phyloP scores from a whole-genome alignment of 2,888 invertebrate genomes.

The Aphidius colemani region DNA sequence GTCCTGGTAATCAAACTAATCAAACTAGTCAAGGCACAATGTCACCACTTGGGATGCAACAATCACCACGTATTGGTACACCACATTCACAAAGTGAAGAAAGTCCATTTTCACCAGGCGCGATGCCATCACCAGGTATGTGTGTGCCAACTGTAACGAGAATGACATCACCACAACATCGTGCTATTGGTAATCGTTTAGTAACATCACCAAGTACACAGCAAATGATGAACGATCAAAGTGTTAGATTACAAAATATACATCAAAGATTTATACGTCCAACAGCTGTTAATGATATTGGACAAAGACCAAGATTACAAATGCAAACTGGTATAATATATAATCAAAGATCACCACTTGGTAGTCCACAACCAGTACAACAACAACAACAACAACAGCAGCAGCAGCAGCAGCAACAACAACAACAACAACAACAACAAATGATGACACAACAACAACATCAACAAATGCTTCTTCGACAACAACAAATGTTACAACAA shows the following conservation, averaged over 20 bases:
- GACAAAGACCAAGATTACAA: constrained; percentile 54
- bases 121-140: constrained; percentile 61
- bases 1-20: constrained; percentile 60
- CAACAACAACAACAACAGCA: constrained; percentile 54
- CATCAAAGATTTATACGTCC: constrained; percentile 61
- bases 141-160: constrained; percentile 61
- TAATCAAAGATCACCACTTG: constrained; percentile 55
- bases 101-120: constrained; percentile 65
- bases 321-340: constrained; percentile 54
- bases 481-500: constrained; percentile 48
- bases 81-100: constrained; percentile 69
- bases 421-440: constrained; percentile 52
- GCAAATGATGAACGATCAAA: constrained; percentile 52
- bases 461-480: constrained; percentile 51
- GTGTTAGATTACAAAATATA: constrained; percentile 45
- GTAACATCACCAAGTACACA: constrained; percentile 63
- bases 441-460: constrained; percentile 42
- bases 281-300: constrained; percentile 51
- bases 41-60: constrained; percentile 63
- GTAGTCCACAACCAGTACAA: constrained; percentile 53
- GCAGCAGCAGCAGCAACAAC: constrained; percentile 52
- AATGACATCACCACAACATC: constrained; percentile 67
- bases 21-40: constrained; percentile 59
- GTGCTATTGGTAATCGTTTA: constrained; percentile 59
- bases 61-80: constrained; percentile 67